Conservation (phyloP, 2,113 vertebrate species). For the Epinephelus fuscoguttatus region DNA sequence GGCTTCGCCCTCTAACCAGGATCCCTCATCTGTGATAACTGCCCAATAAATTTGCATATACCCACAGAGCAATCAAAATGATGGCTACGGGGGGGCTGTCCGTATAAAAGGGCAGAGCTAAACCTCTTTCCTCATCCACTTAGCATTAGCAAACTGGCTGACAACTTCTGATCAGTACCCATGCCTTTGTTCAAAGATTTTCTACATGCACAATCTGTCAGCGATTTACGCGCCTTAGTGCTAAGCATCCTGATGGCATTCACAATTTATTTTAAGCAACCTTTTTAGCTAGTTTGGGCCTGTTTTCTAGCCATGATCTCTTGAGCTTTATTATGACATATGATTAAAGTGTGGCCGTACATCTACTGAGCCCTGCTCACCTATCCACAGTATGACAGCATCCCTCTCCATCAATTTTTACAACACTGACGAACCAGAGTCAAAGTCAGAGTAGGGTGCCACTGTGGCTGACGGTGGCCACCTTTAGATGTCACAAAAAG, state of each 20-base stretch:
- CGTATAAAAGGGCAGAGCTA: constrained; percentile 31
- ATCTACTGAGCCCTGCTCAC: constrained; percentile 1
- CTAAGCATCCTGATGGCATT: neutral
- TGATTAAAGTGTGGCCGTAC: neutral
- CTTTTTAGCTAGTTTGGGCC: neutral
- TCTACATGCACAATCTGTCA: neutral
- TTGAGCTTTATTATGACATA: constrained; percentile 12
- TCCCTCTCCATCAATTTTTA: neutral
- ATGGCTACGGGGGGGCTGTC: constrained; percentile 21
- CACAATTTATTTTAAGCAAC: neutral
- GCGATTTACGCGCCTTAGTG: neutral
- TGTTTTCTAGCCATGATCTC: constrained; percentile 3
- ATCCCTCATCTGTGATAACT: constrained; percentile 4
- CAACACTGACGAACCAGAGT: neutral
- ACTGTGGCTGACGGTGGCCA: neutral
- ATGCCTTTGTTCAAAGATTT: neutral
- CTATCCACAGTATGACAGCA: constrained; percentile 8
- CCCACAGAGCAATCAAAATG: constrained; percentile 37
- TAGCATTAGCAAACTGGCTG: constrained; percentile 39
- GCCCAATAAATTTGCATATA: constrained; percentile 27
- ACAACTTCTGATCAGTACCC: constrained; percentile 4
- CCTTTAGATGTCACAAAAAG: constrained; percentile 26
- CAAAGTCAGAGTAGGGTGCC: constrained; percentile 6
- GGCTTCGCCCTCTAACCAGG: constrained; percentile 3
- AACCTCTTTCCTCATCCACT: constrained; percentile 18